Evolutionary conservation across 2,888 invertebrate genomes (phyloP).

Genomic region (Conomelus anceps): DNA sequence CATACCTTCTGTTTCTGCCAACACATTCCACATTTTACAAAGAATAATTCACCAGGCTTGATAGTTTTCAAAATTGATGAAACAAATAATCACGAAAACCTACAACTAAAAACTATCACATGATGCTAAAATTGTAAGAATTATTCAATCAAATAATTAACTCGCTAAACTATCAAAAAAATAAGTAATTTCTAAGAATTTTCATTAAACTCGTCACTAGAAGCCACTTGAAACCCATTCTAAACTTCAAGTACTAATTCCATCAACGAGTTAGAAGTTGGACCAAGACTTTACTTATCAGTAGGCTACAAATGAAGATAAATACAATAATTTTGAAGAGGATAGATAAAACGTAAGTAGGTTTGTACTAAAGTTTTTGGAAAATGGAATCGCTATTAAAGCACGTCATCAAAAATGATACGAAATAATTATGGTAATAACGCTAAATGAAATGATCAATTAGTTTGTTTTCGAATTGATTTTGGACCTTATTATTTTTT

Average conservation of each 20-base stretch:
- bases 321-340: neutral
- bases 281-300: neutral
- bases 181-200: neutral
- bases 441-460: too few relatives aligned
- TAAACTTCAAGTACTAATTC: neutral
- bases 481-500: too few relatives aligned
- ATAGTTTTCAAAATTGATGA: too few relatives aligned
- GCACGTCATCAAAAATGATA: too few relatives aligned
- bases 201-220: neutral
- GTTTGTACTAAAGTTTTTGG: neutral
- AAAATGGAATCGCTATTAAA: too few relatives aligned
- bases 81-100: neutral
- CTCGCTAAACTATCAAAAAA: neutral
- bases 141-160: neutral
- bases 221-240: neutral
- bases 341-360: neutral
- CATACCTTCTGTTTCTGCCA: too few relatives aligned
- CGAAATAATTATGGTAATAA: too few relatives aligned
- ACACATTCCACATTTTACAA: too few relatives aligned
- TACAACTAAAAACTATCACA: neutral
- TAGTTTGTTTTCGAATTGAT: too few relatives aligned
- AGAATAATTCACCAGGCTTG: too few relatives aligned
- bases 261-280: neutral
- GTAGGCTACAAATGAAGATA: neutral
- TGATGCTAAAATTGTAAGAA: neutral